Evolutionary conservation across 2,888 invertebrate genomes (phyloP), one percentile per base, ranked within the genome.

Genomic region (Pocota personata): DNA sequence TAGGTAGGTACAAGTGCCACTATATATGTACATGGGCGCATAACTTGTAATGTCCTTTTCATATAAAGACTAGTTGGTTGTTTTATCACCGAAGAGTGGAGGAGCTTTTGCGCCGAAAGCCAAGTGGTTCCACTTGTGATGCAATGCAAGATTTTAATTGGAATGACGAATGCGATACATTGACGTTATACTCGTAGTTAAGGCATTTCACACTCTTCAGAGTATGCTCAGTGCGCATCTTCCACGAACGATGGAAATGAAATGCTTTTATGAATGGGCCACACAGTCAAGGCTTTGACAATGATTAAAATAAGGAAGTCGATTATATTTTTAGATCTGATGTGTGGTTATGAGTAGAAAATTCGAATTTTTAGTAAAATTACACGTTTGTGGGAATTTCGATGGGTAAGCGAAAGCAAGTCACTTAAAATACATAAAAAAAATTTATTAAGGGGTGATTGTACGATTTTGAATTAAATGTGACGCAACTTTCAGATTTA

Each of bases 261-360:
- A 78, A 43, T 60, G 30, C 60, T 83, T 79, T 83, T 83, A 83
- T 83, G 83, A 83, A 83, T 83, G 83, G 66, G 62, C 48, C 52
- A 30, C 57, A 82, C 64, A 73, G 60, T 67, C 35, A 37, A 62
- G 24, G 35, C 72, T 55, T 46, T 37, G 30, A 30, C 19, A 58
- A n/a, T 78, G 21, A n/a, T 55, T 46, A 40, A 14, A 72, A 66
- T 50, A 37, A 50, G 48, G 50, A 75, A 62, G 75, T 24, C 24
- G 4, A n/a, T 48, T 14, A 52, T 82, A 76, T 82, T 77, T 72
- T 77, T 72, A 72, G 66, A 58, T 6, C 37, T 58, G 19, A 66
- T 48, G 52, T 35, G 10, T 7, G 50, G 10, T 16, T 55, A 60
- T 32, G 64, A 64, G 19, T 62, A 19, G n/a, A 32, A n/a, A 24